A percentile compares a stretch with the other conserved stretches of the same genome.
Evolutionary conservation across 1,140 invertebrate species (phyloP).

Genomic region (Neodiprion fabricii): DNA sequence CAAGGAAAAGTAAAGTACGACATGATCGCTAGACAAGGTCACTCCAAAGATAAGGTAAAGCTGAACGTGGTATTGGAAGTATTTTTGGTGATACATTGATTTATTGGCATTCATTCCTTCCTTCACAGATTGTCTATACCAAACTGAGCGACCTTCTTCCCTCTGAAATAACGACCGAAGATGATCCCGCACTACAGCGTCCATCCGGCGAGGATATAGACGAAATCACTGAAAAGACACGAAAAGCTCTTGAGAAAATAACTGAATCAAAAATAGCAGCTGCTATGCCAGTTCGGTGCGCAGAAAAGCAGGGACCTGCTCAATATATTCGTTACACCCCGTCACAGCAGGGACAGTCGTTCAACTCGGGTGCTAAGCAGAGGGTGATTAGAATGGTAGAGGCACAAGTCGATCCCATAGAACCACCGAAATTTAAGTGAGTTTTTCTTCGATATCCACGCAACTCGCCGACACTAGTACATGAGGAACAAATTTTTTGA

Average conservation of each 20-base stretch:
- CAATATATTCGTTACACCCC: constrained; percentile 98
- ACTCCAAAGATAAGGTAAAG: constrained; percentile 90
- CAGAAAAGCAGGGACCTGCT: constrained; percentile 89
- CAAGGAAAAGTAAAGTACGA: constrained; percentile 97
- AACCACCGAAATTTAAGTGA: constrained; percentile 94
- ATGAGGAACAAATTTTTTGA: constrained; percentile 26
- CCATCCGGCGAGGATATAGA: constrained; percentile 86
- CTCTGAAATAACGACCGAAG: constrained; percentile 89
- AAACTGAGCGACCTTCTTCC: constrained; percentile 94
- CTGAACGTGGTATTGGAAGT: constrained; percentile 17
- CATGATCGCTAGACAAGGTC: constrained; percentile 92
- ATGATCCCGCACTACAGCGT: constrained; percentile 87
- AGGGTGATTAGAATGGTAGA: constrained; percentile 97
- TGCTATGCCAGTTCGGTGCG: constrained; percentile 90
- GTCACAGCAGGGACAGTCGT: constrained; percentile 93
- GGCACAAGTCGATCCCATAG: constrained; percentile 96
- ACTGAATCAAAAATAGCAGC: constrained; percentile 91
- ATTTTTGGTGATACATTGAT: constrained; percentile 14
- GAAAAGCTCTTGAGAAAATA: constrained; percentile 83
- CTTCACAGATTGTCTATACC: constrained; percentile 88
- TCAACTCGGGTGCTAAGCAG: constrained; percentile 97
- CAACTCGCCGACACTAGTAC: constrained; percentile 2
- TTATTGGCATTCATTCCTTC: constrained; percentile 13
- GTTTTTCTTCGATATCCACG: constrained; percentile 22
- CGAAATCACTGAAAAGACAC: constrained; percentile 87